phyloP scores from a whole-genome alignment of 2,113 vertebrate genomes.

The Peucedramus taeniatus region DNA sequence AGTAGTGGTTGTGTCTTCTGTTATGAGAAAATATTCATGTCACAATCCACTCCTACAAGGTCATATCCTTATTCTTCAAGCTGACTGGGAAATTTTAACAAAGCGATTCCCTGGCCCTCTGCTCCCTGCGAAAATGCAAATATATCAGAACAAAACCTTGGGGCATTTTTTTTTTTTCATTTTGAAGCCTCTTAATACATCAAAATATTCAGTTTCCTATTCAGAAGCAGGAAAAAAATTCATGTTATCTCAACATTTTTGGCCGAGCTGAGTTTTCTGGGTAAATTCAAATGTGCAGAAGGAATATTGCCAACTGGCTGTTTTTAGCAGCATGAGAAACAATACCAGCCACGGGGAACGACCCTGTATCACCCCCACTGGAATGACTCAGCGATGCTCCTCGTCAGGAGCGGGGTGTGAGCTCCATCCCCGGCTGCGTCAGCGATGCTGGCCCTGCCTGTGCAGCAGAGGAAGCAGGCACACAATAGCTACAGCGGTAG shows the following conservation, averaged over 20 bases:
- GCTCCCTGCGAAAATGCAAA: not conserved
- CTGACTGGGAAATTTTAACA: not conserved
- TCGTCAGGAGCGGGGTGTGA: not conserved
- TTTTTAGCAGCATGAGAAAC: constrained; percentile 21
- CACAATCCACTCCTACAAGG: not conserved
- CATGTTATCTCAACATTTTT: not conserved
- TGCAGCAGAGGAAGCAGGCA: not conserved
- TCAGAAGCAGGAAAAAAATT: not conserved
- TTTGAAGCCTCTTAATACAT: not conserved
- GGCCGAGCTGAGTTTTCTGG: not conserved
- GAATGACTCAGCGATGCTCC: not conserved
- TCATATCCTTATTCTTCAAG: not conserved
- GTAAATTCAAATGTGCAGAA: not conserved
- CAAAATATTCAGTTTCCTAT: not conserved
- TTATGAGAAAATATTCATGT: not conserved
- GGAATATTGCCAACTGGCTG: not conserved
- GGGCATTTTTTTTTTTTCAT: not conserved
- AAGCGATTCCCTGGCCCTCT: not conserved
- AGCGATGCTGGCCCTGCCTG: not conserved
- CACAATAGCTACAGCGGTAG: constrained; percentile 1
- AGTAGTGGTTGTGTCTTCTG: not conserved
- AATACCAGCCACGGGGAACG: not conserved
- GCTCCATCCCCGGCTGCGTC: not conserved
- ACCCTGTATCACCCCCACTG: not conserved
- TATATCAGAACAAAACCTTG: not conserved